These are phyloP conservation scores for Pseudomyrmex concolor DNA, from an alignment of 1,140 invertebrate species.

Conservation along the genomic window DNA sequence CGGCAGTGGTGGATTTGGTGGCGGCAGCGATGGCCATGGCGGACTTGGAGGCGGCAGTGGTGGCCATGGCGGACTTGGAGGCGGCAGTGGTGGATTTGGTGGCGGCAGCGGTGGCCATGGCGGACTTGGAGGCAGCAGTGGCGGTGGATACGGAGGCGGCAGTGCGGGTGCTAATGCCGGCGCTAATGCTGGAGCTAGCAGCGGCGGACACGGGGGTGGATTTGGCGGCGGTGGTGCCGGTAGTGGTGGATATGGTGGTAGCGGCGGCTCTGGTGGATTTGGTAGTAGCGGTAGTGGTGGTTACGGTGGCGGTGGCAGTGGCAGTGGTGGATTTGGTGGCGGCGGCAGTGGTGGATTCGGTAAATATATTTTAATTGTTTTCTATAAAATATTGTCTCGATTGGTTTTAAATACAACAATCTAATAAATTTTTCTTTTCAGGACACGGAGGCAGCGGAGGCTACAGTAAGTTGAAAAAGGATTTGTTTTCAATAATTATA, in stretches of 20 bases:
- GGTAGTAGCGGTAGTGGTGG: background rate
- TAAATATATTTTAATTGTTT: background rate
- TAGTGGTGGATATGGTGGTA: constrained; percentile 5
- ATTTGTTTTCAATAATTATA: background rate
- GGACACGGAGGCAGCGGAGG: constrained; percentile 15
- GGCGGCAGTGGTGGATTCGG: constrained; percentile 22
- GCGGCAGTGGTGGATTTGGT: constrained; percentile 8
- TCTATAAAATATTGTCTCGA: no score
- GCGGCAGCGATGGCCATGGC: constrained; percentile 10
- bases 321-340: constrained; percentile 5
- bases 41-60: background rate
- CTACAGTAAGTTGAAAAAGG: constrained; percentile 9
- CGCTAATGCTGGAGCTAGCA: background rate
- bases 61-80: constrained; percentile 19
- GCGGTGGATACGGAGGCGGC: background rate
- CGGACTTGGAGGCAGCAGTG: background rate
- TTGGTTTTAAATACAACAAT: no score
- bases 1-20: constrained; percentile 33
- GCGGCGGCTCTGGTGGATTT: constrained; percentile 35
- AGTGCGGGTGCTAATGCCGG: background rate
- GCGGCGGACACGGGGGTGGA: constrained; percentile 11
- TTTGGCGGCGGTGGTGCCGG: background rate
- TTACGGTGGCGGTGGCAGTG: background rate
- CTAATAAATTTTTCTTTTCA: constrained; percentile 4
- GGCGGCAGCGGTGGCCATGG: background rate